Conservation (phyloP, 2,888 invertebrate genomes). For the Dioctria rufipes region DNA sequence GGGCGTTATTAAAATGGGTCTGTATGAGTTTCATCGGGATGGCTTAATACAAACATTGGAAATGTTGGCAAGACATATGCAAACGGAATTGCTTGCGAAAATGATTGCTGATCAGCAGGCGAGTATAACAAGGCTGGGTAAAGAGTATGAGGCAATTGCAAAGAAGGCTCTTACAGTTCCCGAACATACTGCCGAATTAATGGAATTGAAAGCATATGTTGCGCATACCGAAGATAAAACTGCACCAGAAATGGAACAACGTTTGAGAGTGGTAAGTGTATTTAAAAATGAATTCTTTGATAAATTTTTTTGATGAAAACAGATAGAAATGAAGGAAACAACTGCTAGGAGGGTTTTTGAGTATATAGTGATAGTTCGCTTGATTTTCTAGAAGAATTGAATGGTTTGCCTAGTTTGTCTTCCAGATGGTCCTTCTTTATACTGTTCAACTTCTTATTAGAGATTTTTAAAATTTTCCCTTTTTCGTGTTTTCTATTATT, state of each 20-base stretch:
- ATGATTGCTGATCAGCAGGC: constrained; percentile 87
- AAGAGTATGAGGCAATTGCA: constrained; percentile 87
- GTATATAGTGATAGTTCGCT: too few species aligned
- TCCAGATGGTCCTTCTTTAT: too few species aligned
- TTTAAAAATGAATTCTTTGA: not conserved
- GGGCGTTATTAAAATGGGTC: constrained; percentile 81
- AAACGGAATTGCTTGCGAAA: constrained; percentile 79
- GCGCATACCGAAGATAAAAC: constrained; percentile 81
- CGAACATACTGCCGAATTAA: constrained; percentile 86
- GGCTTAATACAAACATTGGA: constrained; percentile 83
- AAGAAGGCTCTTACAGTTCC: constrained; percentile 86
- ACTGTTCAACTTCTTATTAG: too few species aligned
- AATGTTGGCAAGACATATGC: constrained; percentile 78
- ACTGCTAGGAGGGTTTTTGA: too few species aligned
- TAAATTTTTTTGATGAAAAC: too few species aligned
- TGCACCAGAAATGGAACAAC: constrained; percentile 82
- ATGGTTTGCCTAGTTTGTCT: too few species aligned
- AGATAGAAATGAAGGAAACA: too few species aligned
- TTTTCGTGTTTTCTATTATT: too few species aligned
- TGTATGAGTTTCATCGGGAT: constrained; percentile 88
- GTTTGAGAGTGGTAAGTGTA: constrained; percentile 75
- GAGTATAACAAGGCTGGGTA: constrained; percentile 85
- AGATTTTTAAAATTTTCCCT: too few species aligned
- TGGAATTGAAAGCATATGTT: constrained; percentile 85
- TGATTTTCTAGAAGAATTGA: too few species aligned